Percentiles rank a stretch among this genome's conserved stretches.
These are phyloP conservation scores for Arctocebus calabarensis DNA, from an alignment of 2,797 vertebrate species.

Conservation along the genomic window DNA sequence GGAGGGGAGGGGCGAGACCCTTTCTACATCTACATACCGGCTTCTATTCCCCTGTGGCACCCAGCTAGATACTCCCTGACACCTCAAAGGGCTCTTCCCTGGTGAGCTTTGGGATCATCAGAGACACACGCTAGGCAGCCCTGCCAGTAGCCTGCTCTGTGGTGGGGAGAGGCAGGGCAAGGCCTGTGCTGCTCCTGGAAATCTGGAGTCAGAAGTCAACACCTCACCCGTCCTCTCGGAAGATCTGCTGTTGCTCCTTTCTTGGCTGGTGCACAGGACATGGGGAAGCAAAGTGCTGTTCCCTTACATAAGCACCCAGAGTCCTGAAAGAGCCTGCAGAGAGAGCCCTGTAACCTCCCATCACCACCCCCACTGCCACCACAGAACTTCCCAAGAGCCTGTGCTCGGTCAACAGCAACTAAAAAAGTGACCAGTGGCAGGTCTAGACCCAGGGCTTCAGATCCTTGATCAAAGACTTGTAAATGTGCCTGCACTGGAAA, in stretches of 20 bases:
- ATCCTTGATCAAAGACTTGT: neutral
- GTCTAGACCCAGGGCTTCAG: neutral
- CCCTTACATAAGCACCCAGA: neutral
- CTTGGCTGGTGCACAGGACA: neutral
- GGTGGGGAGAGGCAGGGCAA: neutral
- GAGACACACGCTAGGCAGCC: accelerated
- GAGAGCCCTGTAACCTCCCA: neutral
- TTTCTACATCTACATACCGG: neutral
- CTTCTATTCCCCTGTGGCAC: neutral
- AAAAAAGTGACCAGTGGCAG: neutral
- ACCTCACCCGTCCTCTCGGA: neutral
- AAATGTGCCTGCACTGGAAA: neutral
- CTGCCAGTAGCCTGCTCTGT: no score
- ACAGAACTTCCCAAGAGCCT: neutral
- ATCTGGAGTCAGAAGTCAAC: neutral
- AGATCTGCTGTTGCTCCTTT: neutral
- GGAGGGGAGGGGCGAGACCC: neutral
- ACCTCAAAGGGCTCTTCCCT: neutral
- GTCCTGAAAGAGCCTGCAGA: neutral
- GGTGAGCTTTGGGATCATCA: neutral
- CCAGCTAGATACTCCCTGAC: neutral
- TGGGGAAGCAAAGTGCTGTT: neutral
- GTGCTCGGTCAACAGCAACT: neutral
- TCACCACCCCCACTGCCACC: neutral
- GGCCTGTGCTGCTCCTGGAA: neutral